phyloP scores from a whole-genome alignment of 2,113 vertebrate genomes.

The Triplophysa dalaica region DNA sequence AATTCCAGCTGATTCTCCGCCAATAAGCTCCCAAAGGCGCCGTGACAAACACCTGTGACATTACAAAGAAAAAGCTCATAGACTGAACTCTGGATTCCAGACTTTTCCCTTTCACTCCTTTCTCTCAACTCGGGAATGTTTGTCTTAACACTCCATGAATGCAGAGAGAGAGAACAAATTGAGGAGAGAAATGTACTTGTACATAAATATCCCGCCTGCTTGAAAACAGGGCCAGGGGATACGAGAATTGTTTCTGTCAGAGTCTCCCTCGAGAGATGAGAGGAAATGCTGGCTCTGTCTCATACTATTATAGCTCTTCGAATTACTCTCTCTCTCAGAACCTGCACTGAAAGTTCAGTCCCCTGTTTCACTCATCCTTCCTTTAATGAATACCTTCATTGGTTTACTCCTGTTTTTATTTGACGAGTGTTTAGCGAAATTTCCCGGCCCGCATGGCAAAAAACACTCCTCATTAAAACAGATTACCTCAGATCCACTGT shows the following conservation, averaged over 20 bases:
- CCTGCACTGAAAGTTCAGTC: constrained; percentile 27
- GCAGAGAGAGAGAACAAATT: constrained; percentile 46
- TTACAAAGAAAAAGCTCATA: constrained; percentile 7
- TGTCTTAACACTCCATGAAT: constrained; percentile 12
- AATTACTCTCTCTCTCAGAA: constrained; percentile 1
- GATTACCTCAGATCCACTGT: constrained; percentile 15
- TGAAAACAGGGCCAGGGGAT: constrained; percentile 48
- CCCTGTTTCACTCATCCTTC: constrained; percentile 5
- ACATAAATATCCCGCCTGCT: constrained; percentile 41
- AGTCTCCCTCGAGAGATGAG: constrained; percentile 71
- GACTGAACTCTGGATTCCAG: constrained; percentile 23
- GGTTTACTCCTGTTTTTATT: constrained; percentile 43
- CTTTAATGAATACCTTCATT: constrained; percentile 32
- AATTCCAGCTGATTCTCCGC: constrained; percentile 1
- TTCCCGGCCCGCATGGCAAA: constrained; percentile 10
- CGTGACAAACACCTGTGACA: not conserved
- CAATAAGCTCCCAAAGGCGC: constrained; percentile 14
- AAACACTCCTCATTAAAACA: constrained; percentile 30
- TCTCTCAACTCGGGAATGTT: not conserved
- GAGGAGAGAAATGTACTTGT: constrained; percentile 34
- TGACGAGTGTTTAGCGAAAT: constrained; percentile 37
- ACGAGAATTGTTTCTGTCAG: constrained; percentile 75
- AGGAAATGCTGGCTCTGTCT: constrained; percentile 74
- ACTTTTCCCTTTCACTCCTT: constrained; percentile 19
- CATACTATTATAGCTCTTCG: constrained; percentile 65